Base-by-base conservation (phyloP, 2,797 vertebrate species). In the Corythornis leucogaster region DNA sequence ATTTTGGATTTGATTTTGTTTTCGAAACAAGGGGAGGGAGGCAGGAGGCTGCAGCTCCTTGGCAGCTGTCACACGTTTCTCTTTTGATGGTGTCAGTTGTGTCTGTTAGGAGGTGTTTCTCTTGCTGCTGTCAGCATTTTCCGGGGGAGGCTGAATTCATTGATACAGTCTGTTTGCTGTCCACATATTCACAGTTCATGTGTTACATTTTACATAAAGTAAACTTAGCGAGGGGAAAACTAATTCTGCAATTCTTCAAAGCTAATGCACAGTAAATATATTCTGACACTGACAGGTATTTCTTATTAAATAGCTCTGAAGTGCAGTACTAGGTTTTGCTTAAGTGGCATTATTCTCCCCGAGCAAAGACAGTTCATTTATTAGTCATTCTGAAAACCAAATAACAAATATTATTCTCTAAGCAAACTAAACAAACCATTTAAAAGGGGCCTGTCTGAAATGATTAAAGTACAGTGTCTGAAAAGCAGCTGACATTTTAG, bases 261-360 rank as follows among this genome's bases (percentile, higher is more conserved):
- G 96, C 95, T 97, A 96, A 96, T 91, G 94, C 83, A 96, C 97
- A 91, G 97, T 97, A 97, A 98, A 98, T 97, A 94, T 97, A 96
- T 98, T 97, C 97, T 97, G 96, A 97, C 97, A 97, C 94, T 98
- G 98, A 98, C 97, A 98, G 97, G 97, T 98, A 97, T 97, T 98
- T 97, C 97, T 97, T 97, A 97, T 97, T 97, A 97, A 97, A 97
- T 95, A 95, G 97, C 96, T 96, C 96, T 80, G 92, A 97, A 96
- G 95, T 82, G 95, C 94, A 76, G 68, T 75, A 94, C 94, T 75
- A 93, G 94, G 96, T 97, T 97, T 97, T 98, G 97, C 98, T 98
- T 98, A 98, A 98, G 97, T 97, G 96, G 97, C 97, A 97, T 97
- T 97, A 97, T 97, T 98, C 96, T 97, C 94, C 94, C 76, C n/a